Percentiles rank a stretch among this genome's conserved stretches.
These are phyloP conservation scores for Leptinotarsa haldemani DNA, from an alignment of 2,888 invertebrate genomes.

Conservation along the genomic window DNA sequence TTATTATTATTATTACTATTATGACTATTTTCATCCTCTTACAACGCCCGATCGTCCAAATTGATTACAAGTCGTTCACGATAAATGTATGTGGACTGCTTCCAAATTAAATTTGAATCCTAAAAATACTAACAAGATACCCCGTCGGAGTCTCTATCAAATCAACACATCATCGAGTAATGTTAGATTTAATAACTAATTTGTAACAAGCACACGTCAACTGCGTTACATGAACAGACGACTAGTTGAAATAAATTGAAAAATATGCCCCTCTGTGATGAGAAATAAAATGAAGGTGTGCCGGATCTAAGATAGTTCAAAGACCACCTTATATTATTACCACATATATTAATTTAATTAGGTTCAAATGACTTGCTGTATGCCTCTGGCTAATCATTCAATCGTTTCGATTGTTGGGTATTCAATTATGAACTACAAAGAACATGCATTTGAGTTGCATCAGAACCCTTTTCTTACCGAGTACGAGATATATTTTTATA, in stretches of 20 bases:
- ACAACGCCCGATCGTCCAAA: too few relatives aligned
- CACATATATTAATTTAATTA: conserved; percentile 65
- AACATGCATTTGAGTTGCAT: conserved; percentile 54
- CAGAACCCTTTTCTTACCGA: conserved; percentile 39
- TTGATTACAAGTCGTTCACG: background rate
- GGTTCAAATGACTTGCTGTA: conserved; percentile 64
- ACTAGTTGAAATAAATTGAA: conserved; percentile 34
- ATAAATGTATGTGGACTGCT: background rate
- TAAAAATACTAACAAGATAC: conserved; percentile 22
- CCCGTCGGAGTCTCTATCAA: conserved; percentile 47
- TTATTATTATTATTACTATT: too few relatives aligned
- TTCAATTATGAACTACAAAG: conserved; percentile 64
- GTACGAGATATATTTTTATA: background rate
- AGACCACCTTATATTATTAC: conserved; percentile 40
- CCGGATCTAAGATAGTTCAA: conserved; percentile 21
- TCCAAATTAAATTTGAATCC: background rate
- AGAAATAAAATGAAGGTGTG: conserved; percentile 32
- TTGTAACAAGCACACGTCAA: conserved; percentile 32
- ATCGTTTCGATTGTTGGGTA: conserved; percentile 61
- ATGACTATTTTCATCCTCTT: too few relatives aligned
- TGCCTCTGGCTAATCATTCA: conserved; percentile 59
- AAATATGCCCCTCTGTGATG: conserved; percentile 33
- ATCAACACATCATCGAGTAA: conserved; percentile 42
- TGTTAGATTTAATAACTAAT: conserved; percentile 47
- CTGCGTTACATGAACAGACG: conserved; percentile 32